Percentiles rank a stretch among this genome's conserved stretches.
Conservation (phyloP, 2,113 vertebrate genomes). For the Nyctereutes procyonoides region DNA sequence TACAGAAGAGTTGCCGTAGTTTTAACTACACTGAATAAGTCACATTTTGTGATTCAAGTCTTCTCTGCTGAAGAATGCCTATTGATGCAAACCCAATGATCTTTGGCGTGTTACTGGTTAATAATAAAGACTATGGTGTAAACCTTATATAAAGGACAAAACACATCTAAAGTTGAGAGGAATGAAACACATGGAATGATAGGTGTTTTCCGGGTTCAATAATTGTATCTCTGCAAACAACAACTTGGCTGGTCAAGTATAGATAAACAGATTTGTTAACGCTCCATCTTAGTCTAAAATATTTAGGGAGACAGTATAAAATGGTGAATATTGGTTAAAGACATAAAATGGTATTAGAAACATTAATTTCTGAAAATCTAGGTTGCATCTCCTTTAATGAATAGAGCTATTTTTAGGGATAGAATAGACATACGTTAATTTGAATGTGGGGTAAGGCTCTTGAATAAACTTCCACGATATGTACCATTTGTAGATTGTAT, state of each 20-base stretch:
- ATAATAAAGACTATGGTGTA: not conserved
- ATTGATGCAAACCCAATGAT: not conserved
- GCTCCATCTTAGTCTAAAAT: not conserved
- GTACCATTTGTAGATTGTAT: constrained; percentile 27
- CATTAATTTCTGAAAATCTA: constrained; percentile 61
- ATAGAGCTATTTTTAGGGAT: constrained; percentile 61
- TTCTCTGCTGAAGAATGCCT: not conserved
- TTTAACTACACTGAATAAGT: not conserved
- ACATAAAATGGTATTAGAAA: constrained; percentile 1
- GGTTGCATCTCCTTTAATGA: constrained; percentile 69
- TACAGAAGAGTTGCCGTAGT: not conserved
- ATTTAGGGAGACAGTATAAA: not conserved
- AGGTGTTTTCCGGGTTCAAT: not conserved
- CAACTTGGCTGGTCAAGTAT: not conserved
- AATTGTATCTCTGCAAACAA: not conserved
- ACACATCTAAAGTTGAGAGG: not conserved
- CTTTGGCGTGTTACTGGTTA: not conserved
- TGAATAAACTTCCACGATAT: constrained; percentile 35
- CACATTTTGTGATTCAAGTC: not conserved
- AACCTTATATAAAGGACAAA: not conserved
- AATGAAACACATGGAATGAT: not conserved
- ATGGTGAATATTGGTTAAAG: constrained; percentile 14
- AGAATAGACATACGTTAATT: constrained; percentile 49
- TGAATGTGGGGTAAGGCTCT: constrained; percentile 56
- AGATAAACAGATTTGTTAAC: constrained; percentile 2